Evolutionary conservation across 1,140 invertebrate genomes (phyloP).

Genomic region (Sipha flava): DNA sequence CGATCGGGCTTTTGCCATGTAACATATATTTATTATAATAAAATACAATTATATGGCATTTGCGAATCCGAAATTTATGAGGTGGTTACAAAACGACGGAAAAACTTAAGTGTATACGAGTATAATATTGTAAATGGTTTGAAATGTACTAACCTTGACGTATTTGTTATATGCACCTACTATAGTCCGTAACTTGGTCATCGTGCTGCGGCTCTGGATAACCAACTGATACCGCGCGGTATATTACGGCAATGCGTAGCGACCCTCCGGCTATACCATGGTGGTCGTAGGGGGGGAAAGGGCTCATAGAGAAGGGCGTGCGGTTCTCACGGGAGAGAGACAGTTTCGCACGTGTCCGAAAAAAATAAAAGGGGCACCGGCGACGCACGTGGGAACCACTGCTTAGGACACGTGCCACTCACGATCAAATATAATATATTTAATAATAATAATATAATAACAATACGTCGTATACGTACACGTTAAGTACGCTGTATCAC

Average conservation of each 20-base stretch:
- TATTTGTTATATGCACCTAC: neutral
- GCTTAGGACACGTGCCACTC: conserved; percentile 4
- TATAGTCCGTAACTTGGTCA: conserved; percentile 3
- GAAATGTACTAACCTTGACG: neutral
- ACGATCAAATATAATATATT: conserved; percentile 26
- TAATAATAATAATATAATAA: conserved; percentile 20
- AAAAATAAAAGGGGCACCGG: neutral
- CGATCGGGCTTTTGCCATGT: no score
- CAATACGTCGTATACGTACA: neutral
- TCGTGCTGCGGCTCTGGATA: neutral
- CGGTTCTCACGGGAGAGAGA: conserved; percentile 21
- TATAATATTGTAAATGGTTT: neutral
- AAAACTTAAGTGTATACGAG: no score
- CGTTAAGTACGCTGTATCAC: neutral
- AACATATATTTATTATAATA: no score
- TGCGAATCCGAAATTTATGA: no score
- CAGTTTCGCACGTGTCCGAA: conserved; percentile 15
- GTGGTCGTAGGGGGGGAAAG: neutral
- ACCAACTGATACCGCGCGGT: neutral
- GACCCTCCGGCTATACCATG: neutral
- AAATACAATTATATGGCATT: no score
- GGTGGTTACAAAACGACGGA: no score
- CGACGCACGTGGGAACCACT: conserved; percentile 15
- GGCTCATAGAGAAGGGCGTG: neutral
- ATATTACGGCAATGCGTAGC: no score